A percentile compares a stretch with the other conserved stretches of the same genome.
Conservation (phyloP, 2,888 invertebrate species). For the Agrochola macilenta region DNA sequence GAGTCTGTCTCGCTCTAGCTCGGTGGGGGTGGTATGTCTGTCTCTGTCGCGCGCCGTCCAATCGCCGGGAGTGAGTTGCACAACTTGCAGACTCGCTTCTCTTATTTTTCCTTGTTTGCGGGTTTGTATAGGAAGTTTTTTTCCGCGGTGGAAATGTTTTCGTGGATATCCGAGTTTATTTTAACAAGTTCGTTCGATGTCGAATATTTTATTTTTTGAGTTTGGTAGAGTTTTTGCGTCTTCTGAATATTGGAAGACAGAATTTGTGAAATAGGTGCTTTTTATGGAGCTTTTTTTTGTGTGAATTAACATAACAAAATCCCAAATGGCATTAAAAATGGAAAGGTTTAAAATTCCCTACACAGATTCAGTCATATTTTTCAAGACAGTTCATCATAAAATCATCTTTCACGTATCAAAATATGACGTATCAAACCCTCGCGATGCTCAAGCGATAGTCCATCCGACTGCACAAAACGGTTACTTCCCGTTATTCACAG, state of each 20-base stretch:
- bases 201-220: conserved; percentile 52
- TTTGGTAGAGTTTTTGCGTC: conserved; percentile 29
- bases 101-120: conserved; percentile 85
- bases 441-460: conserved; percentile 20
- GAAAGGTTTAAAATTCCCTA: background rate
- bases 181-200: conserved; percentile 53
- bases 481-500: conserved; percentile 61
- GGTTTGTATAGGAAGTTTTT: conserved; percentile 77
- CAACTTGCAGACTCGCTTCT: conserved; percentile 75
- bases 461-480: conserved; percentile 52
- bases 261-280: conserved; percentile 4
- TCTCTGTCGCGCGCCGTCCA: conserved; percentile 80
- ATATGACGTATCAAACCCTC: conserved; percentile 24
- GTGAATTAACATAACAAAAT: background rate
- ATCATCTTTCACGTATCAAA: background rate
- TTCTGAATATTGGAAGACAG: background rate
- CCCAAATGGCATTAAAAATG: background rate
- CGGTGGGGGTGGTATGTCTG: conserved; percentile 45
- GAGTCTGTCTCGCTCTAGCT: conserved; percentile 74
- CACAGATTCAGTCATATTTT: background rate
- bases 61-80: conserved; percentile 77
- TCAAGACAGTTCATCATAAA: background rate
- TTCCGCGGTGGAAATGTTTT: conserved; percentile 66
- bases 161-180: conserved; percentile 64
- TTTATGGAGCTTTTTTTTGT: background rate